Percentiles rank a stretch among this genome's conserved stretches.
phyloP scores from a whole-genome alignment of 2,888 invertebrate genomes.

The Ischnus inquisitorius region DNA sequence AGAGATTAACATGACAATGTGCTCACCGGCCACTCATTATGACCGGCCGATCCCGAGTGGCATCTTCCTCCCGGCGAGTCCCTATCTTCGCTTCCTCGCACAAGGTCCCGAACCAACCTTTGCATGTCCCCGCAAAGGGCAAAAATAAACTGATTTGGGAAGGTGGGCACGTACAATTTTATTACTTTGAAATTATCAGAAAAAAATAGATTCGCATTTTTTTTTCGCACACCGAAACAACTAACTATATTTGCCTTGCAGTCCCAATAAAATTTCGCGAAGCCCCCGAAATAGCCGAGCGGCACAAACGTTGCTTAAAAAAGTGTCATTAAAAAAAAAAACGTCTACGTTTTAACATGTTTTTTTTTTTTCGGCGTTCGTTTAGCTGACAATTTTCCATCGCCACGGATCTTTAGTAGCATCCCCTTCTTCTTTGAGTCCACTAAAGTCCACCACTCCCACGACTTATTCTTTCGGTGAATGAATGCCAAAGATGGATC shows the following conservation, averaged over 20 bases:
- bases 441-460: constrained; percentile 69
- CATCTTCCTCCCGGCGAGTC: constrained; percentile 64
- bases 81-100: constrained; percentile 56
- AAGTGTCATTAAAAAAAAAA: too few relatives aligned
- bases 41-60: constrained; percentile 75
- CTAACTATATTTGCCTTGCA: not conserved
- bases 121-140: constrained; percentile 24
- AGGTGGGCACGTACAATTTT: constrained; percentile 21
- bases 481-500: constrained; percentile 83
- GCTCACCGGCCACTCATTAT: constrained; percentile 83
- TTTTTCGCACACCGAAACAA: not conserved
- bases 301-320: too few relatives aligned
- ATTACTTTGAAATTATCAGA: constrained; percentile 19
- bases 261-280: not conserved
- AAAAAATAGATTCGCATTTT: not conserved
- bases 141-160: constrained; percentile 55
- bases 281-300: not conserved
- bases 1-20: constrained; percentile 84
- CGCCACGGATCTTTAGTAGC: constrained; percentile 35
- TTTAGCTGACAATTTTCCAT: constrained; percentile 50
- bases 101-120: constrained; percentile 11
- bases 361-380: not conserved
- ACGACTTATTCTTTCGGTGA: constrained; percentile 79
- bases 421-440: constrained; percentile 56
- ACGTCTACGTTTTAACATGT: not conserved